These are phyloP conservation scores for Elephantulus edwardii DNA, from an alignment of 2,113 vertebrate genomes.

Conservation along the genomic window DNA sequence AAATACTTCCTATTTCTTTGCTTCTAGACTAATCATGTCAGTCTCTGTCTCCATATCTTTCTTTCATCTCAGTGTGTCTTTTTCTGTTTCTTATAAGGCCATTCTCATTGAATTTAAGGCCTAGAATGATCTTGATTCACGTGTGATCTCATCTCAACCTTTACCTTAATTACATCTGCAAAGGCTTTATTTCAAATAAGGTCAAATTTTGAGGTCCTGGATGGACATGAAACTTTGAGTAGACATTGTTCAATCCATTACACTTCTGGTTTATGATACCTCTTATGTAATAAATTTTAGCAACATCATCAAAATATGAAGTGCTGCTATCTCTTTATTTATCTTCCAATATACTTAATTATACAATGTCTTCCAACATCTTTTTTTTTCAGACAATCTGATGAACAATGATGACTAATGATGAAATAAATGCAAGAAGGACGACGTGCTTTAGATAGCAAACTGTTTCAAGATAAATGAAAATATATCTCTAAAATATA, in stretches of 20 bases:
- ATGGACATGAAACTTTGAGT: not conserved
- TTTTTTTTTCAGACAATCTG: not conserved
- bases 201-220: not conserved
- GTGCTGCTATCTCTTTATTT: not conserved
- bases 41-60: too few relatives aligned
- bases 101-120: too few relatives aligned
- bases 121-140: not conserved
- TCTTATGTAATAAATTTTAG: not conserved
- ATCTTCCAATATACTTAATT: constrained; percentile 33
- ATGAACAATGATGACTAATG: not conserved
- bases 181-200: not conserved
- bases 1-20: too few relatives aligned
- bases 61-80: too few relatives aligned
- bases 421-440: not conserved
- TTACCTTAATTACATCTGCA: not conserved
- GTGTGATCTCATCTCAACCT: not conserved
- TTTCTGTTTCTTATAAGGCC: too few relatives aligned
- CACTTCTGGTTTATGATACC: not conserved
- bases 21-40: too few relatives aligned
- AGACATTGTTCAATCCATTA: not conserved
- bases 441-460: not conserved
- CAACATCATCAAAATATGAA: constrained; percentile 1
- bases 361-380: not conserved
- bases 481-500: not conserved
- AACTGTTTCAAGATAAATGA: constrained; percentile 9